A percentile compares a stretch with the other conserved stretches of the same genome.
phyloP scores from a whole-genome alignment of 1,140 invertebrate genomes.

The Diuraphis noxia region DNA sequence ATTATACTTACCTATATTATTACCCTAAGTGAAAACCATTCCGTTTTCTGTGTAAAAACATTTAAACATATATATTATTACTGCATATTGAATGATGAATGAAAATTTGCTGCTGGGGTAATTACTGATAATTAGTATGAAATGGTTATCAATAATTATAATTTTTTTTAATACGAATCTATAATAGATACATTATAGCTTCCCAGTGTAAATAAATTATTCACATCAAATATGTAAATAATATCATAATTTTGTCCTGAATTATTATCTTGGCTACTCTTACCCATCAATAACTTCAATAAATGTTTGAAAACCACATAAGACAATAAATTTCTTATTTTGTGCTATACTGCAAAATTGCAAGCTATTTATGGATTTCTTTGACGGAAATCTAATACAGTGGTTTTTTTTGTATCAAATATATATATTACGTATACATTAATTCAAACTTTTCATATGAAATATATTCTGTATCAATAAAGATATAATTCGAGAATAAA shows the following conservation, averaged over 20 bases:
- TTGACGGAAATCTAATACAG: no score
- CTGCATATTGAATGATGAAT: no score
- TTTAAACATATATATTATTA: no score
- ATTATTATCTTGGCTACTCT: not conserved
- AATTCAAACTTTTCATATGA: not conserved
- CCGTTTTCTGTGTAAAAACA: not conserved
- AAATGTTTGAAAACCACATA: not conserved
- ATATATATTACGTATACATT: no score
- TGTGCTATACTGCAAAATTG: not conserved
- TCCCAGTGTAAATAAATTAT: not conserved
- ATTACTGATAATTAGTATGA: not conserved
- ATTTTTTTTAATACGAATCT: not conserved
- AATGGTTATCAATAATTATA: not conserved
- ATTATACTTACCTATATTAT: no score
- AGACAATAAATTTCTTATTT: not conserved
- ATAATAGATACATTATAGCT: no score
- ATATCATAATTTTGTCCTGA: not conserved
- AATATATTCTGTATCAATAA: not conserved
- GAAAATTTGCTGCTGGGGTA: not conserved
- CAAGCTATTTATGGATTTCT: no score
- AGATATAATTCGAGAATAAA: no score
- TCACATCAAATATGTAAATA: not conserved
- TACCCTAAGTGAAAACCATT: fast-evolving
- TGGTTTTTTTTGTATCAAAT: no score
- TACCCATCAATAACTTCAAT: not conserved